Conservation (phyloP, 1,140 invertebrate species). For the Cydia pomonella region DNA sequence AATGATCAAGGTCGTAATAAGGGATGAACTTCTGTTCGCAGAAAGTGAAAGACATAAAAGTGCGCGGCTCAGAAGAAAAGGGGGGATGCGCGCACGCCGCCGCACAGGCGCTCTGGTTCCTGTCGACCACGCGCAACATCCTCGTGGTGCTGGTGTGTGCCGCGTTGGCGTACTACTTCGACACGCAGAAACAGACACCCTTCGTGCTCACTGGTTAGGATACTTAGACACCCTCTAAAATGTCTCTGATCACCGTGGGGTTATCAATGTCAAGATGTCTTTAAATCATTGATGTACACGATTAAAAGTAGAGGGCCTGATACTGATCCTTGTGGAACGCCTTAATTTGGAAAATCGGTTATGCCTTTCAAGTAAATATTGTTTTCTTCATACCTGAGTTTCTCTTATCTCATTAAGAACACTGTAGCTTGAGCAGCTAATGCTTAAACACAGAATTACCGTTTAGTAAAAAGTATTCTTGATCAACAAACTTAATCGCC, state of each 20-base stretch:
- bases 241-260: too few relatives aligned
- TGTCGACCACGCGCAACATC: conserved; percentile 90
- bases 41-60: conserved; percentile 87
- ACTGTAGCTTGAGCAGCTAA: too few relatives aligned
- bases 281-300: neutral
- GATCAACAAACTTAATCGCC: neutral
- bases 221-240: too few relatives aligned
- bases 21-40: conserved; percentile 63
- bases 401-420: too few relatives aligned
- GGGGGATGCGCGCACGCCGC: conserved; percentile 63
- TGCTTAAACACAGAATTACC: too few relatives aligned
- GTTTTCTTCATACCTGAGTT: neutral
- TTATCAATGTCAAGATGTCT: neutral
- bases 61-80: conserved; percentile 53
- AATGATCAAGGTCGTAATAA: neutral
- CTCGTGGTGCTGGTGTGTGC: conserved; percentile 87
- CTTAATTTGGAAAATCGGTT: too few relatives aligned
- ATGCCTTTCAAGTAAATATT: neutral
- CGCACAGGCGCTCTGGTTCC: conserved; percentile 84
- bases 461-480: neutral
- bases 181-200: conserved; percentile 82
- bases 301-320: neutral
- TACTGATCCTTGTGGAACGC: neutral
- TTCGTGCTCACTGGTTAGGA: conserved; percentile 83
- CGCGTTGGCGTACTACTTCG: conserved; percentile 84